A percentile compares a stretch with the other conserved stretches of the same genome.
Conservation (phyloP, 2,888 invertebrate genomes). For the Carabus problematicus region DNA sequence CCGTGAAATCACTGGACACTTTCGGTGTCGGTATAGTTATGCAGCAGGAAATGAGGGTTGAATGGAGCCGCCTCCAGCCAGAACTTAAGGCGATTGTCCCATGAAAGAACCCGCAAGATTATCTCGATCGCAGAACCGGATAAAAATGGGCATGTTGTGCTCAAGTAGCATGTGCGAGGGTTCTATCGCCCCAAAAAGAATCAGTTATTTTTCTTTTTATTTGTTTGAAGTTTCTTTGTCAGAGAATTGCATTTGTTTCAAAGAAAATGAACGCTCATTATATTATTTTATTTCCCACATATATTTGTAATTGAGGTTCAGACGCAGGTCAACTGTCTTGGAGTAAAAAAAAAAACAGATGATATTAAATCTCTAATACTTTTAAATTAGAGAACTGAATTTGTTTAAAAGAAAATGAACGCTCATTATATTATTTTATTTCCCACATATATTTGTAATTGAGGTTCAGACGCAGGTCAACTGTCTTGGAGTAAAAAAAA, state of each 20-base stretch:
- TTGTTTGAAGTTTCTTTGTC: constrained; percentile 19
- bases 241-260: constrained; percentile 12
- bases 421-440: no score
- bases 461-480: no score
- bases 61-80: background rate
- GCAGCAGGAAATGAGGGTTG: constrained; percentile 27
- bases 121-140: constrained; percentile 12
- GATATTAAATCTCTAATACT: no score
- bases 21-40: background rate
- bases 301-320: no score
- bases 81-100: constrained; percentile 32
- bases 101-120: background rate
- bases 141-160: background rate
- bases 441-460: no score
- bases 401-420: no score
- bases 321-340: background rate
- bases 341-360: background rate
- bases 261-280: constrained; percentile 12
- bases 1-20: background rate
- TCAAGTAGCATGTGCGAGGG: constrained; percentile 3
- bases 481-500: no score
- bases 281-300: constrained; percentile 1
- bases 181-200: background rate
- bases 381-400: no score
- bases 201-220: constrained; percentile 1